A percentile compares a stretch with the other conserved stretches of the same genome.
Conservation (phyloP, 2,888 invertebrate species). For the Tenthredo amoena region DNA sequence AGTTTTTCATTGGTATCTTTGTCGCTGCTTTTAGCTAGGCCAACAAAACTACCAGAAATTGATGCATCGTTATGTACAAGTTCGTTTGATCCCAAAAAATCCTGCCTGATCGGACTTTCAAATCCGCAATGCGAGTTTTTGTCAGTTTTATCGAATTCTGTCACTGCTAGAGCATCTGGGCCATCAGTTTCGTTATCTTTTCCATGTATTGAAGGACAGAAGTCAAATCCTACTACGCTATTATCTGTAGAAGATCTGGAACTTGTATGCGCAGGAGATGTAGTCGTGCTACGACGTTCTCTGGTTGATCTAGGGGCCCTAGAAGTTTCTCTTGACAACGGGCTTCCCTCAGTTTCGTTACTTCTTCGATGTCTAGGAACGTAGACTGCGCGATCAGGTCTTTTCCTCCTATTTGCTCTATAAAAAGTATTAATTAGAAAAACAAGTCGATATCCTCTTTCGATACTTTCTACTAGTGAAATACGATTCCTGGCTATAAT, state of each 20-base stretch:
- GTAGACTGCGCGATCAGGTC: constrained; percentile 90
- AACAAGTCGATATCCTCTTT: not conserved
- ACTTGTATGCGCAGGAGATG: constrained; percentile 25
- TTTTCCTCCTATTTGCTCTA: constrained; percentile 77
- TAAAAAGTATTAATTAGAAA: constrained; percentile 15
- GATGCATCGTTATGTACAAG: not conserved
- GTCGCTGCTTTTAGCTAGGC: not conserved
- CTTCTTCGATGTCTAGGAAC: constrained; percentile 85
- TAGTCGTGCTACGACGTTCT: constrained; percentile 52
- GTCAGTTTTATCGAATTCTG: not conserved
- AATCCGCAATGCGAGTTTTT: not conserved
- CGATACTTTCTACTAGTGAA: not conserved
- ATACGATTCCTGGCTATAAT: not conserved
- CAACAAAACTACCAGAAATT: not conserved
- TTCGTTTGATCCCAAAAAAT: not conserved
- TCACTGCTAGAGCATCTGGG: not conserved
- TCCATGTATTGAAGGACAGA: not conserved
- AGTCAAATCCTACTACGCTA: not conserved
- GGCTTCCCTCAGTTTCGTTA: constrained; percentile 68
- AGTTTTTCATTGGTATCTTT: not conserved
- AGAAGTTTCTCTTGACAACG: constrained; percentile 55
- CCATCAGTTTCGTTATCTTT: not conserved
- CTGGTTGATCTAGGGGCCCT: constrained; percentile 48
- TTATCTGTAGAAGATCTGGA: constrained; percentile 18
- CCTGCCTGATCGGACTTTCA: not conserved